These are phyloP conservation scores for Lordiphosa mommai DNA, from an alignment of 1,140 invertebrate genomes.

Conservation along the genomic window DNA sequence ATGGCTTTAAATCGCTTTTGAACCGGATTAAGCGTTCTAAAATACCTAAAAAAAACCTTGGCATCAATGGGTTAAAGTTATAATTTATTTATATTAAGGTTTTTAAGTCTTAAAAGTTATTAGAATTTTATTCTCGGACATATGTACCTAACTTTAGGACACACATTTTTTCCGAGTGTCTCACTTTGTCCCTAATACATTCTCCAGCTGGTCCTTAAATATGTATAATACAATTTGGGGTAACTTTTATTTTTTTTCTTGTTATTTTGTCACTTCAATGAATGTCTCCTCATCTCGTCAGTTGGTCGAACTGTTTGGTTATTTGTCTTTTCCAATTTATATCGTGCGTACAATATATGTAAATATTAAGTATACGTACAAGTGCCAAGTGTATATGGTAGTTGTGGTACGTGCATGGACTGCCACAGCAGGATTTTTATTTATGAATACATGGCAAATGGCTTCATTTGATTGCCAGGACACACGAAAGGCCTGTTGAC, in stretches of 20 bases:
- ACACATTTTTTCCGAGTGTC: conserved; percentile 6
- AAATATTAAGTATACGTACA: conserved; percentile 37
- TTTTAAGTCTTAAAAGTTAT: no score
- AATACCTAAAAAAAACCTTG: no score
- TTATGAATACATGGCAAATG: conserved; percentile 46
- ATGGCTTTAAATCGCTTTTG: no score
- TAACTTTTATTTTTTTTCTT: conserved; percentile 10
- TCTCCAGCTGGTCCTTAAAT: no score
- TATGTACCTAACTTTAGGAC: no score
- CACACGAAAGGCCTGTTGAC: conserved; percentile 43
- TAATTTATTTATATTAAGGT: no score
- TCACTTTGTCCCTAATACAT: conserved; percentile 32
- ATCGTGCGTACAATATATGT: conserved; percentile 18
- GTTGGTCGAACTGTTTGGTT: conserved; percentile 15
- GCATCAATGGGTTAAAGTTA: no score
- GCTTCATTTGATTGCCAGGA: conserved; percentile 64
- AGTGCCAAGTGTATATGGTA: neutral
- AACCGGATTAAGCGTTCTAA: no score
- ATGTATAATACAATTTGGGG: conserved; percentile 42
- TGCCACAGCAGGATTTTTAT: conserved; percentile 30
- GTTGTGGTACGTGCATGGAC: conserved; percentile 38
- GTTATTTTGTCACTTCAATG: conserved; percentile 23
- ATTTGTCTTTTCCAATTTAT: conserved; percentile 36
- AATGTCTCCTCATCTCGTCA: conserved; percentile 1
- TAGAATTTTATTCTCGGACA: no score